Percentiles rank a stretch among this genome's conserved stretches.
phyloP scores from a whole-genome alignment of 2,797 vertebrate genomes.

The Pseudochirops corinnae region DNA sequence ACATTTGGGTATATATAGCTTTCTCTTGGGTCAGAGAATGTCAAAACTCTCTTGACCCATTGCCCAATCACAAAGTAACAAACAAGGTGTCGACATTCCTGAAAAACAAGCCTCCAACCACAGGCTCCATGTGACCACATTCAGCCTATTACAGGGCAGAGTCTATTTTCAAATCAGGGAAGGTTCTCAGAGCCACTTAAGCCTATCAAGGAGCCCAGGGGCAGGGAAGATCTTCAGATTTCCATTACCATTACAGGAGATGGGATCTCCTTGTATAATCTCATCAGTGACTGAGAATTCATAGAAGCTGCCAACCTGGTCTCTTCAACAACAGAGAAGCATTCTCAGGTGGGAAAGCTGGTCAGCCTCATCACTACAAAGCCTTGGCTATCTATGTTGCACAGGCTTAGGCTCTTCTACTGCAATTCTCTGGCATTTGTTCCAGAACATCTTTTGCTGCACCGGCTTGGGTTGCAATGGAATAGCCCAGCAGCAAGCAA shows the following conservation, averaged over 20 bases:
- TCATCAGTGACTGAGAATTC: not conserved
- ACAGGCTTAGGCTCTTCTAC: not conserved
- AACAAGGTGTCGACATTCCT: no score
- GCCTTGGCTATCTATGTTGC: not conserved
- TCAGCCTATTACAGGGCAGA: no score
- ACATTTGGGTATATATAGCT: no score
- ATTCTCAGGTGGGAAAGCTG: not conserved
- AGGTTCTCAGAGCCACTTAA: no score
- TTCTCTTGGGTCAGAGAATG: no score
- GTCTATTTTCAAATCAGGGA: no score
- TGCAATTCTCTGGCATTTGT: not conserved
- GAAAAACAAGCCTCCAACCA: no score
- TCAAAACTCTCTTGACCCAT: no score
- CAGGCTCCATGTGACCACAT: no score
- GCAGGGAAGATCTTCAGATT: no score
- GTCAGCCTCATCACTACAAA: not conserved
- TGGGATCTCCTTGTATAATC: not conserved
- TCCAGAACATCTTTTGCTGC: not conserved
- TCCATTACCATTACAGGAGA: not conserved
- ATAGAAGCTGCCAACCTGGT: not conserved
- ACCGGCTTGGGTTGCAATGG: not conserved
- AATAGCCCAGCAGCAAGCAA: not conserved
- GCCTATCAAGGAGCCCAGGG: no score
- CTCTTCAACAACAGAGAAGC: not conserved
- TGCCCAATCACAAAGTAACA: no score